These are phyloP conservation scores for Lampris incognitus DNA, from an alignment of 2,113 vertebrate species.

Conservation along the genomic window DNA sequence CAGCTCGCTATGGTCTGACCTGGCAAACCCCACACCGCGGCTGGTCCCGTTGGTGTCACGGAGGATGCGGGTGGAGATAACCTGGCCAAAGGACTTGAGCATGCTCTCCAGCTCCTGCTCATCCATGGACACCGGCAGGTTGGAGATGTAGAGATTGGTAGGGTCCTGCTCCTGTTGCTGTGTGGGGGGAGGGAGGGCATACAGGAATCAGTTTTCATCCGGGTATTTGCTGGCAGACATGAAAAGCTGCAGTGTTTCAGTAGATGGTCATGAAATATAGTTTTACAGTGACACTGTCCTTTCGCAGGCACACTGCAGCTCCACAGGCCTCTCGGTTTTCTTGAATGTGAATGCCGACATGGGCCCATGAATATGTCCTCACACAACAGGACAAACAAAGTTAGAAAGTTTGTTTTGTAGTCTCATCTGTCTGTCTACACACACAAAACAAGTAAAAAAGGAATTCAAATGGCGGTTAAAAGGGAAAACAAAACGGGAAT, in stretches of 20 bases:
- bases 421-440: no score
- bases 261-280: not conserved
- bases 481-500: no score
- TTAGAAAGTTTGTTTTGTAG: no score
- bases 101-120: slow-evolving; percentile 94
- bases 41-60: slow-evolving; percentile 91
- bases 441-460: no score
- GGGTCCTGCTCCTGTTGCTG: slow-evolving; percentile 98
- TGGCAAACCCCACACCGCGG: slow-evolving; percentile 93
- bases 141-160: slow-evolving; percentile 96
- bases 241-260: not conserved
- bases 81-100: slow-evolving; percentile 94
- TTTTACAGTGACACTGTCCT: not conserved
- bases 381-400: no score
- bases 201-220: not conserved
- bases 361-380: slow-evolving; percentile 6
- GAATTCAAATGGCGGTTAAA: no score
- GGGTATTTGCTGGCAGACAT: not conserved
- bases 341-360: not conserved
- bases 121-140: slow-evolving; percentile 93
- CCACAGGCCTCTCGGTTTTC: no score
- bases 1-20: slow-evolving; percentile 70
- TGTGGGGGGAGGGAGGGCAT: not conserved
- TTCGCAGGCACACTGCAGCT: not conserved
- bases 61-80: slow-evolving; percentile 93